Evolutionary conservation across 2,888 invertebrate genomes (phyloP), one percentile per base, ranked within the genome.

Genomic region (Sphaerophoria rueppellii): DNA sequence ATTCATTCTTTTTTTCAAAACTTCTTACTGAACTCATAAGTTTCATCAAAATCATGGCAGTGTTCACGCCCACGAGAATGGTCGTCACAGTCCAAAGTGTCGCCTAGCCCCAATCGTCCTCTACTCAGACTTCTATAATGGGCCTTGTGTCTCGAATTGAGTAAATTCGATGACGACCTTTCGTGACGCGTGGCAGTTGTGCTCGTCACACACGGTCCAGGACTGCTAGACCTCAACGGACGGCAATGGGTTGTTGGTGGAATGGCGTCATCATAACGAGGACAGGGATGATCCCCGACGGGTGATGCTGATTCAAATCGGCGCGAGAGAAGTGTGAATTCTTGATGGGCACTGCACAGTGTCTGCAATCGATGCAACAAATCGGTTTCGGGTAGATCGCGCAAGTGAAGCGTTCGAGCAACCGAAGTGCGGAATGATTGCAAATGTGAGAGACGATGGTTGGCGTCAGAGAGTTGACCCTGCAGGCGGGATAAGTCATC

Each of bases 321-420:
- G 6, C 96, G 93, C 4, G 97, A 97, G 4, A 97, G 95, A 88
- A 96, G 91, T 0, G 97, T 96, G 90, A 97, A 97, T 92, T 97
- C 97, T 88, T 96, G 95, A 91, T 97, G 96, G 0, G 97, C 97
- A 87, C 96, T 95, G 67, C 96, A 96, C 87, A 97, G 92, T 90
- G 96, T 96, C 91, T 97, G 96, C 35, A 97, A 93, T 0, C 96
- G 94, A 46, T 95, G 95, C 77, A 96, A 93, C 89, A 96, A 93
- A 92, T 96, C 96, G 88, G 95, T 95, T 92, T 96, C 96, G 0
- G 96, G 94, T 32, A 95, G 94, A 73, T 95, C 94, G 6, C 94
- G 93, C 87, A 96, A 93, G n/a, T 95, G 95, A 7, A 96, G 91
- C n/a, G 95, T 93, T 87, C 95, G 95, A 12, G 95, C 95, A 40